Evolutionary conservation across 2,888 invertebrate genomes (phyloP).

Genomic region (Ischnura elegans): DNA sequence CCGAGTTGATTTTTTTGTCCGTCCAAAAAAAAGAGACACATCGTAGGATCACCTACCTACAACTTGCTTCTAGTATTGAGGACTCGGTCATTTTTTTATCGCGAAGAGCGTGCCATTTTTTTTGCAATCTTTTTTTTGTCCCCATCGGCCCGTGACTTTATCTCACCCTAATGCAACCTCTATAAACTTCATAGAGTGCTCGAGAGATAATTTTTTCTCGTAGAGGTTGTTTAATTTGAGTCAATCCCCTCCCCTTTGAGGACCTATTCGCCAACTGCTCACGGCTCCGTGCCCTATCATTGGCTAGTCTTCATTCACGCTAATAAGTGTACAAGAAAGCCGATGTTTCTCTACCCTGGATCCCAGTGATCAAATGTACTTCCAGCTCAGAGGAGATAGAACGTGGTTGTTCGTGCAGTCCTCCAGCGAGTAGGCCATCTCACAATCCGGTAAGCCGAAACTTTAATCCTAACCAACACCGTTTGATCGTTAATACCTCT

Average conservation of each 20-base stretch:
- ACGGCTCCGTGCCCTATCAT: background rate
- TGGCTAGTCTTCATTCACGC: background rate
- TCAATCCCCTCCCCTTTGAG: background rate
- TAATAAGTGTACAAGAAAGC: background rate
- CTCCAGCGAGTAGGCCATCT: background rate
- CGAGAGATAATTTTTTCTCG: background rate
- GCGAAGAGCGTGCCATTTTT: background rate
- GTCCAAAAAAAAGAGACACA: background rate
- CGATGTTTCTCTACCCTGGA: background rate
- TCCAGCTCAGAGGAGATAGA: background rate
- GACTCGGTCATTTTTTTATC: constrained; percentile 28
- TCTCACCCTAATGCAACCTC: background rate
- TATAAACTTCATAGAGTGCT: background rate
- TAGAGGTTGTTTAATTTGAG: background rate
- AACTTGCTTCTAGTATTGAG: constrained; percentile 23
- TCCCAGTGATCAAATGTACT: background rate
- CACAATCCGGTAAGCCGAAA: background rate
- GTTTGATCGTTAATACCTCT: too few species aligned
- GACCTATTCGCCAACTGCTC: background rate
- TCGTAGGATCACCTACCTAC: background rate
- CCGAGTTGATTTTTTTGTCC: background rate
- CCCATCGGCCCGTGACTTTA: background rate
- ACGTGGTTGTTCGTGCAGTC: background rate
- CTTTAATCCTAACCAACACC: too few species aligned
- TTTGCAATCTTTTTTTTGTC: background rate